Conservation (phyloP, 2,888 invertebrate species). For the Zhuqinia jingwanae region DNA sequence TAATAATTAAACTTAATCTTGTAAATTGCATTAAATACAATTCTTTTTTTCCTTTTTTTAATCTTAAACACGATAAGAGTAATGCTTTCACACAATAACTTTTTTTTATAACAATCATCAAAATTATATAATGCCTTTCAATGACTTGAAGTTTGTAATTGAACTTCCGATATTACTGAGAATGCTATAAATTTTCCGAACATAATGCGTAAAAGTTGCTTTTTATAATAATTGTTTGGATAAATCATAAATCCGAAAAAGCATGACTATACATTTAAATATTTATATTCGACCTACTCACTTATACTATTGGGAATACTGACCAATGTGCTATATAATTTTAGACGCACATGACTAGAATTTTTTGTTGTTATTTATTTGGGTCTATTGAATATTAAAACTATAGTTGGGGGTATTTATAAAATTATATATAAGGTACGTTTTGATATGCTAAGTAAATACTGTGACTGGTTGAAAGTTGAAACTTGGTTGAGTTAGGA, state of each 20-base stretch:
- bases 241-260: too few species aligned
- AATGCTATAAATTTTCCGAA: not conserved
- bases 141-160: constrained; percentile 31
- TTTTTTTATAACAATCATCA: constrained; percentile 1
- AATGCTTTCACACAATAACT: constrained; percentile 43
- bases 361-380: not conserved
- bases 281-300: too few species aligned
- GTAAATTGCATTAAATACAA: constrained; percentile 16
- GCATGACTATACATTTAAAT: too few species aligned
- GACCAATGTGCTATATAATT: not conserved
- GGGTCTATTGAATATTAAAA: not conserved
- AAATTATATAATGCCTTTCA: constrained; percentile 20
- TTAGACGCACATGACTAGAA: not conserved
- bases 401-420: too few species aligned
- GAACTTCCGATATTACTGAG: constrained; percentile 45
- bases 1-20: constrained; percentile 25
- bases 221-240: too few species aligned
- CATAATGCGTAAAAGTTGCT: too few species aligned
- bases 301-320: too few species aligned
- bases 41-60: constrained; percentile 11
- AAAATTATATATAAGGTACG: too few species aligned
- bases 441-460: too few species aligned
- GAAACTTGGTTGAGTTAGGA: too few species aligned
- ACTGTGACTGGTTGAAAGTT: too few species aligned
- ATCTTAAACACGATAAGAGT: constrained; percentile 7